A percentile compares a stretch with the other conserved stretches of the same genome.
These are phyloP conservation scores for Caenorhabditis sp. DNA, from an alignment of 2,888 invertebrate species.

Conservation along the genomic window DNA sequence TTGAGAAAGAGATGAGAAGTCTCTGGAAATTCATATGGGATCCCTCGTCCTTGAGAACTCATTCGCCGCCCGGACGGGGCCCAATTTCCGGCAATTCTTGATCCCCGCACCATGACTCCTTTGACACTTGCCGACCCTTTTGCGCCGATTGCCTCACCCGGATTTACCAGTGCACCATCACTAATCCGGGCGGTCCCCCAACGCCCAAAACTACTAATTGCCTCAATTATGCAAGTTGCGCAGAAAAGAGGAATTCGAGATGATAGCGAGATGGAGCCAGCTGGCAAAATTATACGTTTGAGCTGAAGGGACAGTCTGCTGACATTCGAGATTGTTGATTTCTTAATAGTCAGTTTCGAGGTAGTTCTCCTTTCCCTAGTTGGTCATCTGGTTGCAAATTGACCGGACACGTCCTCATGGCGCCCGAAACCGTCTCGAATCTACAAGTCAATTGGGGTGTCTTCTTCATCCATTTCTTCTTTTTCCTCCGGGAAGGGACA, in stretches of 20 bases:
- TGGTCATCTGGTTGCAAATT: not conserved
- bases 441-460: constrained; percentile 30
- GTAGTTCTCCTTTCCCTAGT: no score
- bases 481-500: constrained; percentile 21
- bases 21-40: constrained; percentile 14
- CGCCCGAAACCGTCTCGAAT: constrained; percentile 10
- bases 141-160: not conserved
- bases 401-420: constrained; percentile 13
- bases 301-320: not conserved
- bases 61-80: constrained; percentile 14
- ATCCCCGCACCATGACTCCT: constrained; percentile 23
- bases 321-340: not conserved
- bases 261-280: constrained; percentile 28
- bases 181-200: constrained; percentile 10
- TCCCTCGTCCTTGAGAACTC: constrained; percentile 33
- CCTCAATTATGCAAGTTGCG: constrained; percentile 48
- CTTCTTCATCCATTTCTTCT: constrained; percentile 6
- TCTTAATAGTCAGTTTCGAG: no score
- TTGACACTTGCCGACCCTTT: constrained; percentile 38
- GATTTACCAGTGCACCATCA: constrained; percentile 37
- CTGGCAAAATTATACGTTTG: constrained; percentile 24
- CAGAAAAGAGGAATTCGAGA: constrained; percentile 10
- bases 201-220: constrained; percentile 34
- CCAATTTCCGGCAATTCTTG: constrained; percentile 47
- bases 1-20: constrained; percentile 46